Evolutionary conservation across 2,797 vertebrate species (phyloP), one percentile per base, ranked within the genome.

Genomic region (Anguilla obscura): DNA sequence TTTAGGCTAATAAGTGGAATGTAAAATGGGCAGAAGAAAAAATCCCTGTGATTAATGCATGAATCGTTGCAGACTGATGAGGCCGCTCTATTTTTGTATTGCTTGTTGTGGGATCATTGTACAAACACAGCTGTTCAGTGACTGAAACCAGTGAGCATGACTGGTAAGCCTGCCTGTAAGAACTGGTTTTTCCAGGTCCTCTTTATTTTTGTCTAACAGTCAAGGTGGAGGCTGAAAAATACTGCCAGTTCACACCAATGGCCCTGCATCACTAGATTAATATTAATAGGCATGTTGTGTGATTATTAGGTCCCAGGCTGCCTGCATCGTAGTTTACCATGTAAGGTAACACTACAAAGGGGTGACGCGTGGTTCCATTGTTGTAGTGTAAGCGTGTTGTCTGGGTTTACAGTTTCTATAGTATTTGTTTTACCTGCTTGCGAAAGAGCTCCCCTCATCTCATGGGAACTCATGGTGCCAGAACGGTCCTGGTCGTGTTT

Each of bases 371-470:
- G 71, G 10, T 76, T 76, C 71, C 16, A 24, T 24, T 3, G 16
- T 33, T 4, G 4, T 21, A 45, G 36, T 80, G 76, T 3, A 0
- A 12, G 2, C 1, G 30, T 74, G 30, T 3, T 54, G n/a, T 30
- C 12, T 74, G 27, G 40, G 0, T 36, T 24, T 85, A 63, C 12
- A 63, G n/a, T 30, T 52, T 40, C 9, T 33, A 27, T 18, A 30
- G 9, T n/a, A 48, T 74, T 52, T 63, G 85, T 27, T 60, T 92
- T 88, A 95, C 95, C 95, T 21, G 94, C 92, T 50, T 91, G 94
- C 16, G 95, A 92, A 1, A 95, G 92, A 63, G 95, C 94, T 86
- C 91, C 74, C 54, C 92, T 88, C 95, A 96, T 96, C 91, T 96
- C 95, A 88, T 90, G 86, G 60, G 94, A 84, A 50, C 91, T 95